Base-by-base conservation (phyloP, 2,888 invertebrate species). In the Hypomecis atomaria region DNA sequence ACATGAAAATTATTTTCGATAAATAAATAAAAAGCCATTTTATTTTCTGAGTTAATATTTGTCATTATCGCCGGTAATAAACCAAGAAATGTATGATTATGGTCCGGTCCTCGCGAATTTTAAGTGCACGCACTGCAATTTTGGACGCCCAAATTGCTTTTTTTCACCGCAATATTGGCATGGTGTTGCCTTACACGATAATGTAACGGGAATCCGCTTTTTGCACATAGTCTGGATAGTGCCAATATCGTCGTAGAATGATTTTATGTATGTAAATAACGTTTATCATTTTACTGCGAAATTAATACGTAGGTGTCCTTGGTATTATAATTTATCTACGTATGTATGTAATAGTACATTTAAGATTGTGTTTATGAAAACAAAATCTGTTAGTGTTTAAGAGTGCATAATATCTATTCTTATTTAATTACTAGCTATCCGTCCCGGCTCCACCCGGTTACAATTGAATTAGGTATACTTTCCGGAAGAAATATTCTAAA, bases 141-240 rank as follows among this genome's bases (percentile, higher is more conserved):
- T 67, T 43, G 62, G 56, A 50, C 61, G 43, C 47, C 64, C 64
- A 70, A 81, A 74, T 63, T 58, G 61, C 65, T 59, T 67, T 60
- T 23, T 58, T 63, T 65, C 67, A 67, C 67, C 59, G 54, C 64
- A 68, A 70, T 66, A 71, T 67, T 66, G 42, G 47, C 47, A 47
- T 55, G 44, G 36, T 42, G 40, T 58, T 58, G 36, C 47, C 33
- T 52, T 50, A 66, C 67, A 63, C 66, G 52, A 62, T 23, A 42
- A 60, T 49, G 45, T 75, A 78, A 76, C 80, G 77, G 80, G 71
- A 77, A 57, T 66, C 66, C 40, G 50, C 62, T 60, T 59, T 66
- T 64, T 72, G 54, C 63, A 10, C 47, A 9, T 38, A 52, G 52
- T 65, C 42, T 47, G 45, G 47, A 59, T 58, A n/a, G 57, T 45